Evolutionary conservation across 1,140 invertebrate genomes (phyloP).

Genomic region (Drosophila kepulauana): DNA sequence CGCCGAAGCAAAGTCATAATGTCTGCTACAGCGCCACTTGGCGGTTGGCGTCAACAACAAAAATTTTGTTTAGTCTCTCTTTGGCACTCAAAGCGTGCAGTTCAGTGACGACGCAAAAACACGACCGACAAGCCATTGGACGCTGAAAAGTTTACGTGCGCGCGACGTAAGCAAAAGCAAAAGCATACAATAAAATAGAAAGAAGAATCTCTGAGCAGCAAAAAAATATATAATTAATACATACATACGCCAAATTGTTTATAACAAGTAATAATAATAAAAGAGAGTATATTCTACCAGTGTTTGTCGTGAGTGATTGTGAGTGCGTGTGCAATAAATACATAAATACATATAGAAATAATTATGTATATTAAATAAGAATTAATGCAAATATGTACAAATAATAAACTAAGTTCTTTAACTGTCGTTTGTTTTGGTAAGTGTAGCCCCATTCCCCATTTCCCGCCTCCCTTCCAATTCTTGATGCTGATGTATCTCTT

Average conservation of each 20-base stretch:
- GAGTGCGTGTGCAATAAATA: conserved; percentile 42
- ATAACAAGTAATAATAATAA: conserved; percentile 39
- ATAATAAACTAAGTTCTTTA: conserved; percentile 17
- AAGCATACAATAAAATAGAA: conserved; percentile 32
- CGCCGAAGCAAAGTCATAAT: conserved; percentile 7
- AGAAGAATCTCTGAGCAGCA: conserved; percentile 32
- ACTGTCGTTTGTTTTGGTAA: conserved; percentile 38
- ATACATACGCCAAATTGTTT: conserved; percentile 46
- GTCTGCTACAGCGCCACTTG: conserved; percentile 22
- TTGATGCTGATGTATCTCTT: conserved; percentile 9
- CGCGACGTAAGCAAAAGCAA: conserved; percentile 50
- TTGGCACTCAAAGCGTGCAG: conserved; percentile 59
- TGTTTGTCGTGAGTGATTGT: conserved; percentile 16
- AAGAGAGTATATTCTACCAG: conserved; percentile 2
- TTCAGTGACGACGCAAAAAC: conserved; percentile 35
- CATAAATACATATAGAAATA: conserved; percentile 16
- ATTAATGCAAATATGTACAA: conserved; percentile 22
- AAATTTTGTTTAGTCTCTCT: conserved; percentile 40
- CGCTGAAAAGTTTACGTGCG: conserved; percentile 45
- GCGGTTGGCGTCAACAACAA: conserved; percentile 31
- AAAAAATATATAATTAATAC: conserved; percentile 29
- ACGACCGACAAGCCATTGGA: conserved; percentile 18
- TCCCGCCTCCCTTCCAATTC: background rate
- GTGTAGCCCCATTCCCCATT: conserved; percentile 19
- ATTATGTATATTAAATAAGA: conserved; percentile 19